Evolutionary conservation across 2,113 vertebrate species (phyloP).

Genomic region (Dissostichus mawsoni): DNA sequence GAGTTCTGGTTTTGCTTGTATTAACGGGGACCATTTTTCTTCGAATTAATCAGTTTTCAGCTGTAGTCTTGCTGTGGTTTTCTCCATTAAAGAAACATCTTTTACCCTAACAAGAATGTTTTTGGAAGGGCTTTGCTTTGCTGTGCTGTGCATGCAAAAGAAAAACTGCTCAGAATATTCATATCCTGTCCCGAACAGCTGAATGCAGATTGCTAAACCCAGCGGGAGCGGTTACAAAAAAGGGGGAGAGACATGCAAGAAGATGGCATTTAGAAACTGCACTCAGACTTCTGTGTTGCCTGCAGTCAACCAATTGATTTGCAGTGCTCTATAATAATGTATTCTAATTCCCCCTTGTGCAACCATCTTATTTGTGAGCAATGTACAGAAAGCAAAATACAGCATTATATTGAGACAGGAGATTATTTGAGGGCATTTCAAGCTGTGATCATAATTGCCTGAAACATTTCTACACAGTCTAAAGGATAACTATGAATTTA

Average conservation of each 20-base stretch:
- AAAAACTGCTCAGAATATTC: slow-evolving; percentile 63
- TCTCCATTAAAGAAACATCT: too few relatives aligned
- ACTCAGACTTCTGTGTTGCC: slow-evolving; percentile 26
- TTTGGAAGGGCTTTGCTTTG: neutral
- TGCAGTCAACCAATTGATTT: slow-evolving; percentile 47
- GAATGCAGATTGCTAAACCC: slow-evolving; percentile 59
- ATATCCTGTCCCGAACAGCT: slow-evolving; percentile 66
- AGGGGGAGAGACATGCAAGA: slow-evolving; percentile 38
- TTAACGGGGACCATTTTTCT: too few relatives aligned
- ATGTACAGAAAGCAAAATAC: slow-evolving; percentile 23
- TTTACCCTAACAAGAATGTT: slow-evolving; percentile 3
- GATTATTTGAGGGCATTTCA: slow-evolving; percentile 62
- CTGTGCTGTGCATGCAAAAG: slow-evolving; percentile 47
- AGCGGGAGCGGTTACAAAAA: slow-evolving; percentile 51
- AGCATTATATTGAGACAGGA: slow-evolving; percentile 39
- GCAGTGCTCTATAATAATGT: slow-evolving; percentile 24
- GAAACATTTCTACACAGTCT: slow-evolving; percentile 53
- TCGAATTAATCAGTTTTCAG: too few relatives aligned
- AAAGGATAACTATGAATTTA: slow-evolving; percentile 51
- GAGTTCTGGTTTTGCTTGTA: too few relatives aligned
- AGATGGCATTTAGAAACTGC: slow-evolving; percentile 62
- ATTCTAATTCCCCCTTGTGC: slow-evolving; percentile 37
- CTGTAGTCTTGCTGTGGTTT: too few relatives aligned
- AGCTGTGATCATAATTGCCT: slow-evolving; percentile 47
- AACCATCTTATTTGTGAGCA: slow-evolving; percentile 37